Percentiles rank a stretch among this genome's conserved stretches.
These are phyloP conservation scores for Seriola quinqueradiata DNA, from an alignment of 2,113 vertebrate genomes.

Conservation along the genomic window DNA sequence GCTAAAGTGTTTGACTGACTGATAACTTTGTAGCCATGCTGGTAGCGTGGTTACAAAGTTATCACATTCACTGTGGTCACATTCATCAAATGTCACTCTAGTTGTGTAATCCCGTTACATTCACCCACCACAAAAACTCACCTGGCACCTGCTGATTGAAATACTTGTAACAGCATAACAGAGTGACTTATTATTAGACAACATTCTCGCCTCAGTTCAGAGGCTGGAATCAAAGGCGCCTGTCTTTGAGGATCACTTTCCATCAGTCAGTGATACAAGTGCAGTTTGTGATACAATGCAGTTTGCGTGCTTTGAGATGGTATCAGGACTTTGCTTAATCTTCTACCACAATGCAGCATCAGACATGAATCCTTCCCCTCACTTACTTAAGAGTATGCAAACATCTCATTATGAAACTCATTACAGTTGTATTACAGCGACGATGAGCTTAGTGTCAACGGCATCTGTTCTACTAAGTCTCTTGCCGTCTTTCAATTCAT, in stretches of 20 bases:
- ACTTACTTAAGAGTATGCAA: slow-evolving; percentile 28
- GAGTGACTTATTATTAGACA: slow-evolving; percentile 63
- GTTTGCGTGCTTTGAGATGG: slow-evolving; percentile 26
- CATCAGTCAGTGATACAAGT: slow-evolving; percentile 39
- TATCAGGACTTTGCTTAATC: slow-evolving; percentile 64
- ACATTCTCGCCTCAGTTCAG: slow-evolving; percentile 50
- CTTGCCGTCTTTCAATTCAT: slow-evolving; percentile 23
- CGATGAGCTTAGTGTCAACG: slow-evolving; percentile 32
- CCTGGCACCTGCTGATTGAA: slow-evolving; percentile 64
- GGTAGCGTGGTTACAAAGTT: background rate
- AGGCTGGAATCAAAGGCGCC: slow-evolving; percentile 56
- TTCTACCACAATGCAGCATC: slow-evolving; percentile 21
- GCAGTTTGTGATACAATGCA: slow-evolving; percentile 33
- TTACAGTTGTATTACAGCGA: slow-evolving; percentile 17
- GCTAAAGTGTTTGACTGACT: no score
- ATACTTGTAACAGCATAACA: slow-evolving; percentile 64
- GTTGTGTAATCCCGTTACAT: slow-evolving; percentile 15
- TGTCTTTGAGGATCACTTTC: slow-evolving; percentile 66
- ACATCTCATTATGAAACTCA: slow-evolving; percentile 35
- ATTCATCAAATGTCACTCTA: slow-evolving; percentile 4
- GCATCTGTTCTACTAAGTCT: slow-evolving; percentile 15
- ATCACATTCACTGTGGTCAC: background rate
- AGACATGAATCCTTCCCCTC: slow-evolving; percentile 47
- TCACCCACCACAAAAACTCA: slow-evolving; percentile 21
- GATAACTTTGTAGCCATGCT: no score